Evolutionary conservation across 2,797 vertebrate genomes (phyloP).

Genomic region (Clarias platycephalus): DNA sequence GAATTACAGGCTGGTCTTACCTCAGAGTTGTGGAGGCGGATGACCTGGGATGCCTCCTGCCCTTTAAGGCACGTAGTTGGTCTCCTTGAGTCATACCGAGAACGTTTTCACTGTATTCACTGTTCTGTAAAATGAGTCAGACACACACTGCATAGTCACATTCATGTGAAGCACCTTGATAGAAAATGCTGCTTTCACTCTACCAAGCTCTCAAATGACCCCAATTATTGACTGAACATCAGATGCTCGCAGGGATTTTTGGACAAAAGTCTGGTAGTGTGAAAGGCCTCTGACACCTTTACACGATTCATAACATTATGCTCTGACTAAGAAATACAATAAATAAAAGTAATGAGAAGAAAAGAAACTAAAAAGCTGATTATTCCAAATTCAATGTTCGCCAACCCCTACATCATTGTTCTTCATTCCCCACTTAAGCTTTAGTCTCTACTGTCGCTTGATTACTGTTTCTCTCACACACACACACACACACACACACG

Average conservation of each 20-base stretch:
- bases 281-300: neutral
- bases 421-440: neutral
- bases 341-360: no score
- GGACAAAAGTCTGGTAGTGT: neutral
- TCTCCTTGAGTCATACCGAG: conserved; percentile 88
- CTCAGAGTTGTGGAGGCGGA: conserved; percentile 78
- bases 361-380: neutral
- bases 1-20: conserved; percentile 58
- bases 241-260: neutral
- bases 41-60: conserved; percentile 78
- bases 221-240: neutral
- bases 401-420: neutral
- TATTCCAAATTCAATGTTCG: neutral
- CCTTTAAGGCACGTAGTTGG: conserved; percentile 93
- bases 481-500: no score
- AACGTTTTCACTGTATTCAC: conserved; percentile 71
- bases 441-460: neutral
- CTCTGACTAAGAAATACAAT: neutral
- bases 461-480: no score
- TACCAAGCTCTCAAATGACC: neutral
- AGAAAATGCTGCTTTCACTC: neutral
- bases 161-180: neutral
- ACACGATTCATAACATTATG: neutral
- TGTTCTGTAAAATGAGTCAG: conserved; percentile 66
- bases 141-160: conserved; percentile 15